These are phyloP conservation scores for Cataglyphis cursor DNA, from an alignment of 2,888 invertebrate genomes.

Conservation along the genomic window DNA sequence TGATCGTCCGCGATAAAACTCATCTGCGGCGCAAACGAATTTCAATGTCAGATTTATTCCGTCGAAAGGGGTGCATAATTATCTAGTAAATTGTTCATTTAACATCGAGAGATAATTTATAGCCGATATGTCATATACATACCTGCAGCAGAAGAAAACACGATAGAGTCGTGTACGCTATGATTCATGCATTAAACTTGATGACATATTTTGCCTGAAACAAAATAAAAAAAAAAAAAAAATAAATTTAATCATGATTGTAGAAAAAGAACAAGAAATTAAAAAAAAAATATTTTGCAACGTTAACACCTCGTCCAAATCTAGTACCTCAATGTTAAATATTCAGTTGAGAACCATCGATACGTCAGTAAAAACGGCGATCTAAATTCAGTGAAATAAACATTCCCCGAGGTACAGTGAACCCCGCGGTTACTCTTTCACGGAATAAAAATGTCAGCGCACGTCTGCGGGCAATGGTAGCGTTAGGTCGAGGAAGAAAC, in stretches of 20 bases:
- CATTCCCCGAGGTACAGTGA: constrained; percentile 45
- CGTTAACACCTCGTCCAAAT: neutral
- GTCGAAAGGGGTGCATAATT: neutral
- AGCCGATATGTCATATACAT: neutral
- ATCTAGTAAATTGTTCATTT: neutral
- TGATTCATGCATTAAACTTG: neutral
- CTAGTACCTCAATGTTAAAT: constrained; percentile 9
- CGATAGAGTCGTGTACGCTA: neutral
- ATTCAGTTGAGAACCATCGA: constrained; percentile 3
- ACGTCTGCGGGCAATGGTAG: constrained; percentile 50
- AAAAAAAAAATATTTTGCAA: neutral
- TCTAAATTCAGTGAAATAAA: constrained; percentile 55
- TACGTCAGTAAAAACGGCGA: constrained; percentile 29
- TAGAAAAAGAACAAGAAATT: neutral
- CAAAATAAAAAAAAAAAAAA: neutral
- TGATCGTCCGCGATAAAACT: constrained; percentile 31
- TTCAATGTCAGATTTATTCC: constrained; percentile 22
- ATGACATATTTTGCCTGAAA: neutral
- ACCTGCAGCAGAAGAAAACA: neutral
- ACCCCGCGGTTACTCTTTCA: constrained; percentile 26
- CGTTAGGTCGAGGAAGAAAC: constrained; percentile 41
- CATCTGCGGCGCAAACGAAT: constrained; percentile 25
- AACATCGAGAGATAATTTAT: neutral
- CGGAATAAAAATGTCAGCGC: constrained; percentile 52
- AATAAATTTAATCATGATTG: neutral